Evolutionary conservation across 2,888 invertebrate species (phyloP), one percentile per base, ranked within the genome.

Genomic region (Pharmacophagus antenor): DNA sequence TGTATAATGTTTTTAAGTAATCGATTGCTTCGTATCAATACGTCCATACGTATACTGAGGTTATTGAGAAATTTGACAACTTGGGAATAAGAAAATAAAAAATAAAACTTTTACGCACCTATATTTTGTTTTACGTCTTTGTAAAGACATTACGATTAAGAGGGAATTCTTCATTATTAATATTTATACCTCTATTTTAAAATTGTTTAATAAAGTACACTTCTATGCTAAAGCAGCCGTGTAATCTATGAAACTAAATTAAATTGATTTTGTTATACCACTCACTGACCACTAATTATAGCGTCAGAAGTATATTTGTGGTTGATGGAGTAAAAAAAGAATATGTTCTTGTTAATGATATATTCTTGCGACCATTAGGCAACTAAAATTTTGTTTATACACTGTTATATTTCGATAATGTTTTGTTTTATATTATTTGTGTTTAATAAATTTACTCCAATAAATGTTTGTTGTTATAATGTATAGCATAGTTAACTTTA

Each of bases 161-260:
- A 31, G 15, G 31, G 3, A 31, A 31, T 8, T 3, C 5, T 37
- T 15, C 37, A 15, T 37, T 3, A n/a, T 37, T 44, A 6, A 20
- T 44, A 44, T 18, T 18, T 12, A n/a, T 17, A 15, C 5, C 8
- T 21, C 22, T 37, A n/a, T 8, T 8, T 22, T 21, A 41, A 8
- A 20, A 50, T 7, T 10, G 8, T 10, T 6, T 18, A 52, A n/a
- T 22, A 20, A 12, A 7, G 21, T 25, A 51, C 20, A 17, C 22
- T 47, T 22, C 18, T 21, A n/a, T 8, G 18, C 12, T n/a, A 20
- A 44, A 18, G 17, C 42, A 7, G 23, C 42, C 53, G 42, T 44
- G 41, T 53, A 53, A 53, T 53, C 25, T 53, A 42, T 42, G 42
- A 53, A 53, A 53, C 25, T 25, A 53, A 53, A 53, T 53, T 25